Percentiles rank a stretch among this genome's conserved stretches.
phyloP scores from a whole-genome alignment of 2,888 invertebrate genomes.

The Hemistola chrysoprasaria region DNA sequence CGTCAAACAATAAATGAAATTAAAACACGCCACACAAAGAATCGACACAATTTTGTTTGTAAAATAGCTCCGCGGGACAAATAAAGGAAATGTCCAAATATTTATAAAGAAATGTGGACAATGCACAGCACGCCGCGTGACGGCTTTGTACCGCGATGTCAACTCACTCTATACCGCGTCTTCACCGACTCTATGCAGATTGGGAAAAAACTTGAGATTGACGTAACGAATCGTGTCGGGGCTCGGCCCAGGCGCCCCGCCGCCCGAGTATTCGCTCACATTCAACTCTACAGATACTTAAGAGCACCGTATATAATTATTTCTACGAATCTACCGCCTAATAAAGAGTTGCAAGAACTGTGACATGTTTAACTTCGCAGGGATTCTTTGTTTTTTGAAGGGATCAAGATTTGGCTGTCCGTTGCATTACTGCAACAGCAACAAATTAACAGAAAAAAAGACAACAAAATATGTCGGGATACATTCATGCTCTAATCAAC shows the following conservation, averaged over 20 bases:
- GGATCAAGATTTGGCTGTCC: constrained; percentile 32
- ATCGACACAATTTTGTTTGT: constrained; percentile 74
- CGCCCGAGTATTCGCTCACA: constrained; percentile 50
- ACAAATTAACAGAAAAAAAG: not conserved
- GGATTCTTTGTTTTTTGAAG: constrained; percentile 52
- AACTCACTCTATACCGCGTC: constrained; percentile 58
- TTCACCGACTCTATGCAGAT: constrained; percentile 62
- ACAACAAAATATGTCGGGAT: not conserved
- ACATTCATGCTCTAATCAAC: too few relatives aligned
- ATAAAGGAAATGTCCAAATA: constrained; percentile 81
- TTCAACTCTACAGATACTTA: constrained; percentile 59
- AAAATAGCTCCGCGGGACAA: constrained; percentile 68
- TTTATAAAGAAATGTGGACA: constrained; percentile 79
- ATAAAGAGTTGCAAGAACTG: constrained; percentile 70
- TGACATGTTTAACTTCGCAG: constrained; percentile 46
- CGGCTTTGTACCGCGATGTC: constrained; percentile 70
- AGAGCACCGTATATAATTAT: constrained; percentile 76
- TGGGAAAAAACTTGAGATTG: constrained; percentile 73
- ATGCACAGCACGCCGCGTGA: constrained; percentile 63
- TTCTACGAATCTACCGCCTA: constrained; percentile 71
- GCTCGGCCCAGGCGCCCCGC: constrained; percentile 63
- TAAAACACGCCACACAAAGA: constrained; percentile 71
- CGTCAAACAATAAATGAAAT: constrained; percentile 79
- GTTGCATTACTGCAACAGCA: constrained; percentile 9
- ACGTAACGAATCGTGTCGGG: constrained; percentile 74